Conservation (phyloP, 2,888 invertebrate genomes). For the Eledona agricola region DNA sequence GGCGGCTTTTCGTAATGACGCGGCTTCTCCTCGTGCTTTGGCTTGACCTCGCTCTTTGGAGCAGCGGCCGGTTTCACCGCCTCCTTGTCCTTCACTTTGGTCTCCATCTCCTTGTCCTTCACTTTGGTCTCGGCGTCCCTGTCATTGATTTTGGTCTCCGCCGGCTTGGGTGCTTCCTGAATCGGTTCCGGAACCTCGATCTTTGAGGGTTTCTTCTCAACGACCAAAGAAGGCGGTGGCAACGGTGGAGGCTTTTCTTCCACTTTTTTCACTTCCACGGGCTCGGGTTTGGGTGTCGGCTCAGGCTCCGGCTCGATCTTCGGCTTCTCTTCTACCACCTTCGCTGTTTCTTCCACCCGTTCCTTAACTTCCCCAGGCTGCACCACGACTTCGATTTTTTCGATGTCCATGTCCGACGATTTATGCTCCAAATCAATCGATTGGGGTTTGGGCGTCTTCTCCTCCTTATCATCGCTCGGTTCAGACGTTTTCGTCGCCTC, state of each 20-base stretch:
- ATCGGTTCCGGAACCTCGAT: slow-evolving; percentile 11
- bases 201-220: slow-evolving; percentile 21
- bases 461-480: slow-evolving; percentile 21
- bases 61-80: not conserved
- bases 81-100: slow-evolving; percentile 16
- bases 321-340: slow-evolving; percentile 13
- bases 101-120: slow-evolving; percentile 8
- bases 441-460: slow-evolving; percentile 6
- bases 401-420: slow-evolving; percentile 53
- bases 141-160: too few species aligned
- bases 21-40: slow-evolving; percentile 49
- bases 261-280: slow-evolving; percentile 20
- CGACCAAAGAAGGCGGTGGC: slow-evolving; percentile 17
- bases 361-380: not conserved
- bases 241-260: slow-evolving; percentile 30
- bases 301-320: slow-evolving; percentile 17
- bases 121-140: too few species aligned
- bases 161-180: slow-evolving; percentile 6
- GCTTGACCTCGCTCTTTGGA: slow-evolving; percentile 27
- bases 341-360: slow-evolving; percentile 2
- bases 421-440: slow-evolving; percentile 42
- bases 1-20: slow-evolving; percentile 49
- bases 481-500: too few species aligned
- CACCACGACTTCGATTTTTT: slow-evolving; percentile 47
- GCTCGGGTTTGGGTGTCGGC: slow-evolving; percentile 15